Percentiles rank a stretch among this genome's conserved stretches.
phyloP scores from a whole-genome alignment of 2,797 vertebrate species.

The Rhynchonycteris naso region DNA sequence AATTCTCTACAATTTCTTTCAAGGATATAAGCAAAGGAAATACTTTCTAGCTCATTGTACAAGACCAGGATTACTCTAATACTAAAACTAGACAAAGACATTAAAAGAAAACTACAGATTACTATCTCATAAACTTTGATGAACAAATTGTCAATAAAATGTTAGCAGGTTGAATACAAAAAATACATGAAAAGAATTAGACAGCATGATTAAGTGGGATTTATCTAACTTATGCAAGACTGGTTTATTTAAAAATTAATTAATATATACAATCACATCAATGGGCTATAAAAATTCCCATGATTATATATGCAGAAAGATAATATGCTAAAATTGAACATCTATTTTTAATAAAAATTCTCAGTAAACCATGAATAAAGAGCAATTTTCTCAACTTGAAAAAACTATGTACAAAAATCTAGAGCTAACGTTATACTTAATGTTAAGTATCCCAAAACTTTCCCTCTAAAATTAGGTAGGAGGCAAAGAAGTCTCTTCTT shows the following conservation, averaged over 20 bases:
- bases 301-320: not conserved
- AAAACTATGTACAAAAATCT: not conserved
- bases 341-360: not conserved
- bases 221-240: not conserved
- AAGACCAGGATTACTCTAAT: not conserved
- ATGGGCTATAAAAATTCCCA: not conserved
- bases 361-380: not conserved
- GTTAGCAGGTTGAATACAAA: not conserved
- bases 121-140: not conserved
- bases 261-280: not conserved
- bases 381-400: not conserved
- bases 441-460: not conserved
- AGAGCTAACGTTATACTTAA: not conserved
- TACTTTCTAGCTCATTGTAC: not conserved
- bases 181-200: not conserved
- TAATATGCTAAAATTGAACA: not conserved
- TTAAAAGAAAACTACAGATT: not conserved
- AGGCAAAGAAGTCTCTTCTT: not conserved
- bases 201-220: not conserved
- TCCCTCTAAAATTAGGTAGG: not conserved
- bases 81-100: not conserved
- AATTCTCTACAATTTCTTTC: not conserved
- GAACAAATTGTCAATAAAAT: not conserved
- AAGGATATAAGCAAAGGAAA: not conserved
- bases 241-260: not conserved